These are phyloP conservation scores for Notocelia uddmanniana DNA, from an alignment of 2,888 invertebrate genomes.

Conservation along the genomic window DNA sequence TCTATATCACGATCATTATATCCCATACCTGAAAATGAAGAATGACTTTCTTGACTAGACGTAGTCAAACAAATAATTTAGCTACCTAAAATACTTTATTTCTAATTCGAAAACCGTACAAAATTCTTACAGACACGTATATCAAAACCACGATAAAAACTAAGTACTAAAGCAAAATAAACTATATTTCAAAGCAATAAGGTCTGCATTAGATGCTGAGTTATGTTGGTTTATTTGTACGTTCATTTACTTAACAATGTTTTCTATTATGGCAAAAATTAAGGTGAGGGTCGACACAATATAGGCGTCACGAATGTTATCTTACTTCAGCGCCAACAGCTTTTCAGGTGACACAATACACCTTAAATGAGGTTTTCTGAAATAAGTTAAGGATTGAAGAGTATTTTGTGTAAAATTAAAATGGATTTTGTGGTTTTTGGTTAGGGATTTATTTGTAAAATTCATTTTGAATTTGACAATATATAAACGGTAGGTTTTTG, in stretches of 20 bases:
- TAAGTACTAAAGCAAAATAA: not conserved
- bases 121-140: not conserved
- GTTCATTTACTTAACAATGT: constrained; percentile 56
- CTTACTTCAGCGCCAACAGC: constrained; percentile 48
- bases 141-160: not conserved
- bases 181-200: not conserved
- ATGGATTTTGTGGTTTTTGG: not conserved
- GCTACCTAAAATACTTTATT: not conserved
- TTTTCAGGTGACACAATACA: constrained; percentile 50
- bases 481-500: no score
- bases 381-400: constrained; percentile 2
- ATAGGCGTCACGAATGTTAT: constrained; percentile 56
- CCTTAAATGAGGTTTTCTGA: constrained; percentile 23
- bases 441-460: not conserved
- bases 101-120: not conserved
- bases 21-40: no score
- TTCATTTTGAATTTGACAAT: not conserved
- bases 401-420: constrained; percentile 13
- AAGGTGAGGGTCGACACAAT: constrained; percentile 50
- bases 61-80: no score
- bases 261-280: constrained; percentile 56
- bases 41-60: no score
- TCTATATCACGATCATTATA: no score
- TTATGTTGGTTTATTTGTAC: not conserved
- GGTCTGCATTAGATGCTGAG: not conserved